Base-by-base conservation (phyloP, 2,797 vertebrate species). In the Takifugu ocellatus region DNA sequence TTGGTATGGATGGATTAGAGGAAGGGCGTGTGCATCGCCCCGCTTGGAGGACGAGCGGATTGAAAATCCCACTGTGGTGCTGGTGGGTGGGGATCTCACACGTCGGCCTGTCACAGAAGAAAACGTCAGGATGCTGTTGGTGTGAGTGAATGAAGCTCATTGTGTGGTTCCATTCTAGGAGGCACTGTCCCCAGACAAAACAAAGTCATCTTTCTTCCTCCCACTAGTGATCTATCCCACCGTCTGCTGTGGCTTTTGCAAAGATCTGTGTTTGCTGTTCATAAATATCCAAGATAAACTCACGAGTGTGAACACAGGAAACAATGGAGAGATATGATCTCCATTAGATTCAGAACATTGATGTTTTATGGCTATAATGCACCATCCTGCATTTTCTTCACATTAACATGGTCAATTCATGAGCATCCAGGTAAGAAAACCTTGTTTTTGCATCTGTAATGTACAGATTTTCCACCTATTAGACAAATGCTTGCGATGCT, bases 131-230 rank as follows among this genome's bases (percentile, higher is more conserved):
- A 52, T 61, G 75, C 50, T 70, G 75, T 61, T 61, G 72, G 15
- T 63, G 57, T 58, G 51, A 59, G 57, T 45, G 81, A 90, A 89
- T 83, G 70, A 59, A 62, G 39, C 21, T 61, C 55, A 75, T 87
- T 90, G 85, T 90, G 60, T 68, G 6, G 5, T 1, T 39, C 11
- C 42, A 44, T 54, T 78, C 61, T 74, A 72, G 61, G 56, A 77
- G 61, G 44, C 75, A 79, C 80, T 85, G 85, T 88, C 63, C 72
- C 70, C 63, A 1, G 63, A 57, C 39, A 60, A 78, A 76, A 82
- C 81, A 87, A 76, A 73, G 74, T 59, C 59, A 46, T 56, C 57
- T 55, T 54, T 65, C 67, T 66, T 48, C 56, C 33, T 5, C 56
- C 33, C 21, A 53, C 54, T 53, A 47, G 36, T 57, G 61, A 44